phyloP scores from a whole-genome alignment of 2,113 vertebrate genomes.

The Gavia stellata region DNA sequence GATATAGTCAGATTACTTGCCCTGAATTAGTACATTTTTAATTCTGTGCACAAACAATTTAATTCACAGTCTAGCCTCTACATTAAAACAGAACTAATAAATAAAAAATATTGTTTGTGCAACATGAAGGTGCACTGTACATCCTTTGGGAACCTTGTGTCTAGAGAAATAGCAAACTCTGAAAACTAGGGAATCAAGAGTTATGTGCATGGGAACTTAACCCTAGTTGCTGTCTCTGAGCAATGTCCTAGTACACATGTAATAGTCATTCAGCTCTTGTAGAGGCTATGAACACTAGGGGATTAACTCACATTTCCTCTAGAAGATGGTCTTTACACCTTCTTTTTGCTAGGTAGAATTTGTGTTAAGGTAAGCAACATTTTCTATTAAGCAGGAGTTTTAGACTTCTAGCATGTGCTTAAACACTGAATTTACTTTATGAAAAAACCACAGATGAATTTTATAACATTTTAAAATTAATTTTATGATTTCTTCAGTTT shows the following conservation, averaged over 20 bases:
- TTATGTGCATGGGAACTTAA: neutral
- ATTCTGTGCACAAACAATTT: neutral
- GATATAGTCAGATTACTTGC: neutral
- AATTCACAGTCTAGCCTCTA: neutral
- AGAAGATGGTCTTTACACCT: neutral
- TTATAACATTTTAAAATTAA: neutral
- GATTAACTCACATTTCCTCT: neutral
- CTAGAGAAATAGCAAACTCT: neutral
- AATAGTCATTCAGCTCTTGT: neutral
- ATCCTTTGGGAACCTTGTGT: neutral
- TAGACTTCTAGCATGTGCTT: neutral
- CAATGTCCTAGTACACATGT: neutral
- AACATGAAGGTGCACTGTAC: neutral
- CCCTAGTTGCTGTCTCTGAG: neutral
- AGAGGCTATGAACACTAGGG: neutral
- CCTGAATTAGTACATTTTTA: neutral
- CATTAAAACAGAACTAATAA: neutral
- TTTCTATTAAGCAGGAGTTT: neutral
- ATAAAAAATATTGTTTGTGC: neutral
- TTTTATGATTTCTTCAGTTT: neutral
- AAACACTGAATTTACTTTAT: neutral
- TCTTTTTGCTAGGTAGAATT: neutral
- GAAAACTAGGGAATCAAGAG: neutral
- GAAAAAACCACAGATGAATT: neutral
- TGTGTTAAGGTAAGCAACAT: neutral